These are phyloP conservation scores for Etheostoma spectabile DNA, from an alignment of 2,113 vertebrate species.

Conservation along the genomic window DNA sequence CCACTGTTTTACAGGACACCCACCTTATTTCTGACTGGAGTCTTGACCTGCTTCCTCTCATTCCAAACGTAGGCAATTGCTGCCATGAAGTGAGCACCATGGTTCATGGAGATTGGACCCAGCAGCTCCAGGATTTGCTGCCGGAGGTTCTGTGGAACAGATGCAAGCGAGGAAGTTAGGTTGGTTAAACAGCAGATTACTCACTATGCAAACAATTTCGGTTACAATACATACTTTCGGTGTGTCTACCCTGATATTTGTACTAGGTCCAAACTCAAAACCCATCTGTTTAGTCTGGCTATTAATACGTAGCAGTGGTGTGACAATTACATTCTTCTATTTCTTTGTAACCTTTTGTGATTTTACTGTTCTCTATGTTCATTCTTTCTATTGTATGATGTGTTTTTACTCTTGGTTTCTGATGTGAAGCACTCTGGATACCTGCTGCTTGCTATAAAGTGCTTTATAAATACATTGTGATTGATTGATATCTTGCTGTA, in stretches of 20 bases:
- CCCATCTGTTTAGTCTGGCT: too few relatives aligned
- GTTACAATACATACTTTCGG: neutral
- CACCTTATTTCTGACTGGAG: conserved; percentile 91
- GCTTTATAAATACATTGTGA: too few relatives aligned
- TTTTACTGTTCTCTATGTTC: too few relatives aligned
- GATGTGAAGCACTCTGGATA: too few relatives aligned
- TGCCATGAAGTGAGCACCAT: conserved; percentile 98
- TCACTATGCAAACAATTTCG: neutral
- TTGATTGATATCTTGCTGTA: neutral
- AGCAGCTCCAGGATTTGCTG: conserved; percentile 97
- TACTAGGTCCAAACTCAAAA: too few relatives aligned
- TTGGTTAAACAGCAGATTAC: neutral
- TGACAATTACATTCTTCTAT: too few relatives aligned
- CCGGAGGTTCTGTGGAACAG: conserved; percentile 90
- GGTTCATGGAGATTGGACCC: conserved; percentile 99
- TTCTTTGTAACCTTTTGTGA: too few relatives aligned
- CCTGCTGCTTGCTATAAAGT: too few relatives aligned
- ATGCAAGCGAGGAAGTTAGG: neutral
- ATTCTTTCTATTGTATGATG: too few relatives aligned
- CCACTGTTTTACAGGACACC: neutral
- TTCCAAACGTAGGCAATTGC: conserved; percentile 99
- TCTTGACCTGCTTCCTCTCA: conserved; percentile 92
- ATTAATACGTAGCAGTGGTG: too few relatives aligned
- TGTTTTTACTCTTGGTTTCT: too few relatives aligned
- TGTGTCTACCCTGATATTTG: too few relatives aligned